Base-by-base conservation (phyloP, 1,140 invertebrate genomes). In the Drosophila fuyamai region DNA sequence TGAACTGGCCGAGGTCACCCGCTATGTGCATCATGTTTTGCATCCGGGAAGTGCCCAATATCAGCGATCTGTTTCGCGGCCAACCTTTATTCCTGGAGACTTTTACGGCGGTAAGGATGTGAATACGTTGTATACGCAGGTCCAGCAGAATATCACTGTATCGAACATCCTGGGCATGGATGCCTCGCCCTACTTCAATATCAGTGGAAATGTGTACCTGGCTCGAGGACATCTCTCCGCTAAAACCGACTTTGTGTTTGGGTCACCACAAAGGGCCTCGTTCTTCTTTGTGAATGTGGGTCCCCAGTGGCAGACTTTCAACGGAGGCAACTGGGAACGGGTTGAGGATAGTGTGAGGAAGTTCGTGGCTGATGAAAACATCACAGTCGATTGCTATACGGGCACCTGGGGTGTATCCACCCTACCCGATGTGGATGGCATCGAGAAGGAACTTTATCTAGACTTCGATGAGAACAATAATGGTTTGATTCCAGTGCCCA, bases 171-270 rank as follows among this genome's bases (percentile, higher is more conserved):
- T 94, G 6, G 89, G 78, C 59, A 77, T 79, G 77, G 84, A 91
- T 60, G 81, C 81, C 10, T 89, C 91, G 8, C 68, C 72, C 2
- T 92, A 84, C 47, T 92, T 92, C 58, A 60, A 92, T 55, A 79
- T 59, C 6, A 73, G 70, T 14, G 57, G 43, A 8, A 67, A 91
- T 59, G 79, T 91, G 8, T 95, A 92, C 78, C 79, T 96, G 60
- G 93, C 95, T 0, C 93, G 95, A 23, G 95, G 95, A 8, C 96
- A 96, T 81, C 90, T 96, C 8, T 92, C 94, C 0, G 95, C 95
- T 8, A 95, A 95, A 77, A 94, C 93, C 13, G 95, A 96, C 83
- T 94, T 94, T 62, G 93, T 96, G 1, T 95, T 94, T 60, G 95
- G 93, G 0, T 89, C 94, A 9, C 94, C 94, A 8, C 95, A 96